Evolutionary conservation across 2,113 vertebrate species (phyloP), one percentile per base, ranked within the genome.

Genomic region (Castor canadensis): DNA sequence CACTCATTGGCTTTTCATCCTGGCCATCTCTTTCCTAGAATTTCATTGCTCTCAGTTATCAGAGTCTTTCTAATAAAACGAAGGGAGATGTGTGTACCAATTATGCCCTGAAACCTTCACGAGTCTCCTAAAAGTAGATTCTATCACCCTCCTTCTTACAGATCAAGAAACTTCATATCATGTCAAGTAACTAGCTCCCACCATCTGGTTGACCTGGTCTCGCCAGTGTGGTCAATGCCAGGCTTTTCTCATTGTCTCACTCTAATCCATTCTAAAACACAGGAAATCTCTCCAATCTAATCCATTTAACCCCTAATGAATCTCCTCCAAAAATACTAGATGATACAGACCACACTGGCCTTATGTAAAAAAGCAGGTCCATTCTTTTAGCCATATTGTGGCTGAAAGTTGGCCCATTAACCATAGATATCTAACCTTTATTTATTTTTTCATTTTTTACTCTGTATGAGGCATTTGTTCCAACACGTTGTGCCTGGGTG

Each of bases 11-110:
- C 22, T 32, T 84, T 79, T 71, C 75, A 54, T 66, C 22, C 47
- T 79, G 76, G 52, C 30, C 26, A 56, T 47, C 9, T 60, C n/a
- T 66, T 77, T 89, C 43, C 35, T 56, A 40, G 72, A 71, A 86
- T 91, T 82, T 60, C 43, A 79, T 15, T 69, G 40, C 3, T 77
- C 28, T 62, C 38, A 58, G 58, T 88, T 88, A 47, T 54, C 40
- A 52, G n/a, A 30, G 26, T 91, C 66, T 76, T 86, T 38, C 9
- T 54, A 80, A 52, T 73, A 80, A 95, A 96, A 87, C 76, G 30
- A 81, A 4, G 49, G 62, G 43, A 66, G 71, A 77, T 22, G 4
- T 62, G 45, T 72, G 62, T 66, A 49, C 35, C n/a, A 87, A 52
- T 5, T 32, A 79, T 40, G 72, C 54, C 9, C 35, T 71, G 30